Percentiles rank a stretch among this genome's conserved stretches.
These are phyloP conservation scores for Pseudorectes ferrugineus DNA, from an alignment of 2,113 vertebrate genomes.

Conservation along the genomic window DNA sequence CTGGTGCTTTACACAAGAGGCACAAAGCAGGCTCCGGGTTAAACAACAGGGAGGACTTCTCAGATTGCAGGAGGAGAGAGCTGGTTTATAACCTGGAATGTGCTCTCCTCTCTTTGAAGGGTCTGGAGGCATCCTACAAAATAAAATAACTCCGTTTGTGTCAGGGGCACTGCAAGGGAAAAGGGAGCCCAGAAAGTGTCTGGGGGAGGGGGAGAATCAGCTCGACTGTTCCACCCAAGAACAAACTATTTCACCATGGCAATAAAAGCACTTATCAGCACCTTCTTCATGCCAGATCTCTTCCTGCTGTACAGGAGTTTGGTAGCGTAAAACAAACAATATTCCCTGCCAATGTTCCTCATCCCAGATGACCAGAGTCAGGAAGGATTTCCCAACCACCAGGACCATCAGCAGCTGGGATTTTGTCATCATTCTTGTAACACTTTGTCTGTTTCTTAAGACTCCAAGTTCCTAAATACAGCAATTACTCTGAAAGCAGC, in stretches of 20 bases:
- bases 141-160: constrained; percentile 55
- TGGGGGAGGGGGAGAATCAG: not conserved
- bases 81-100: constrained; percentile 61
- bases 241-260: not conserved
- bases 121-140: constrained; percentile 8
- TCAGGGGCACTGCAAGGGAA: not conserved
- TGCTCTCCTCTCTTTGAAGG: constrained; percentile 62
- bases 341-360: not conserved
- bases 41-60: constrained; percentile 62
- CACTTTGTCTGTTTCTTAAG: not conserved
- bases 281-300: not conserved
- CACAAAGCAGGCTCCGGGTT: constrained; percentile 63
- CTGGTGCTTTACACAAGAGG: constrained; percentile 57
- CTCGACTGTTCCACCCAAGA: not conserved
- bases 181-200: not conserved
- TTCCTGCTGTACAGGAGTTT: not conserved
- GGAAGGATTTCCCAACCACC: not conserved
- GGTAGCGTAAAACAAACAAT: not conserved
- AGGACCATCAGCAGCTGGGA: not conserved
- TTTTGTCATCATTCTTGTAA: not conserved
- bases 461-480: not conserved
- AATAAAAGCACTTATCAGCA: not conserved
- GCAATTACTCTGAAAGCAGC: not conserved
- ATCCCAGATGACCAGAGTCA: not conserved
- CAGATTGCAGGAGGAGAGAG: constrained; percentile 57